phyloP scores from a whole-genome alignment of 1,140 invertebrate species.

The silkworm (Bombyx mori) region DNA sequence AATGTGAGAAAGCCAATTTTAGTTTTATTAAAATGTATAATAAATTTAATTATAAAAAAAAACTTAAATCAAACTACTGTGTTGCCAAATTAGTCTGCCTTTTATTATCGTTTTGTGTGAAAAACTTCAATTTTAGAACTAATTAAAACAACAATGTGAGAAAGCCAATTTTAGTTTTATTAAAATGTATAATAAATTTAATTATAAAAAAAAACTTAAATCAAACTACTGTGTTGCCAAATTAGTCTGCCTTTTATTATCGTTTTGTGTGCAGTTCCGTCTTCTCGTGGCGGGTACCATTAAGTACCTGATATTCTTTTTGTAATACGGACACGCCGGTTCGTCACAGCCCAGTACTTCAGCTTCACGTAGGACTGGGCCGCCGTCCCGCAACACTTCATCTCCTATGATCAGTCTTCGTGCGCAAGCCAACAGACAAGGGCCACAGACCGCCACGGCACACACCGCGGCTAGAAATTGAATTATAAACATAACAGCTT shows the following conservation, averaged over 20 bases:
- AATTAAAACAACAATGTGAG: too few relatives aligned
- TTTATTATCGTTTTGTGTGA: too few relatives aligned
- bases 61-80: too few relatives aligned
- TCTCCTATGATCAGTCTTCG: slow-evolving; percentile 46
- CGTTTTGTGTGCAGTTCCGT: slow-evolving; percentile 35
- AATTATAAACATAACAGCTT: slow-evolving; percentile 47
- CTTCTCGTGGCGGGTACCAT: slow-evolving; percentile 46
- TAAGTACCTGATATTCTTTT: slow-evolving; percentile 50
- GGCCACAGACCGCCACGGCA: slow-evolving; percentile 51
- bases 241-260: slow-evolving; percentile 13
- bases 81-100: too few relatives aligned
- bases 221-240: neutral
- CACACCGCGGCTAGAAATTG: slow-evolving; percentile 53
- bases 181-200: too few relatives aligned
- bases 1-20: too few relatives aligned
- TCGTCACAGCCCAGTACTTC: slow-evolving; percentile 59
- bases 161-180: too few relatives aligned
- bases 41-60: too few relatives aligned
- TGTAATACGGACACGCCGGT: slow-evolving; percentile 59
- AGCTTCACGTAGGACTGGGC: slow-evolving; percentile 32
- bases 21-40: too few relatives aligned
- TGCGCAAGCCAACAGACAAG: slow-evolving; percentile 49
- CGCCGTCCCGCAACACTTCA: slow-evolving; percentile 34
- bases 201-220: too few relatives aligned
- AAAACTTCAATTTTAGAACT: too few relatives aligned